Evolutionary conservation across 2,888 invertebrate genomes (phyloP), one percentile per base, ranked within the genome.

Genomic region (Archaeoteleia sp.): DNA sequence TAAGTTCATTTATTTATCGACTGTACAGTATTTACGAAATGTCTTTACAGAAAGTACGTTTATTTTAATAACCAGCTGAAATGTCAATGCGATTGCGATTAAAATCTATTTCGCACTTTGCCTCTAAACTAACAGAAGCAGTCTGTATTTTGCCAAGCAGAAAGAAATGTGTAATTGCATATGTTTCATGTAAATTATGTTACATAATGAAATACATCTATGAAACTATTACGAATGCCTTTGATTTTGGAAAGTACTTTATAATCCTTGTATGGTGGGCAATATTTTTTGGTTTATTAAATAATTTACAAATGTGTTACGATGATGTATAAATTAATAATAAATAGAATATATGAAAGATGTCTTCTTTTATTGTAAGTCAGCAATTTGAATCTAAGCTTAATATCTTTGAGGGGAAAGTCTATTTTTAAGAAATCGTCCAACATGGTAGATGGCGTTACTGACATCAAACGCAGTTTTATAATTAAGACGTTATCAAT

Each of bases 121-220:
- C 54, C 49, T 67, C 17, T 46, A 53, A 62, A 45, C 51, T 62
- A 61, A 32, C 34, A 48, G 15, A 62, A 39, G 57, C 30, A 40
- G 55, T 53, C 48, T 58, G 32, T 57, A 55, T 55, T 63, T 9
- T 54, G 13, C 5, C 42, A 32, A 46, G 49, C 58, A 54, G n/a
- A 46, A 68, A 49, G 23, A 35, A 55, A 53, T 57, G 45, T 53
- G 58, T 54, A 43, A 58, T 46, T 62, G 62, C 58, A 13, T 54
- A 63, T 51, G 58, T 62, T 68, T 51, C 40, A 58, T 68, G 62
- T 68, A 68, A 68, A 63, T 62, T 67, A 67, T 68, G 67, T 68
- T 68, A 58, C 46, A 67, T 58, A 62, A 67, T 67, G 51, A 58
- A 67, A 61, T 62, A 62, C 42, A 67, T 46, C 51, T 51, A 58